These are phyloP conservation scores for Discoglossus pictus DNA, from an alignment of 2,797 vertebrate species.

Conservation along the genomic window DNA sequence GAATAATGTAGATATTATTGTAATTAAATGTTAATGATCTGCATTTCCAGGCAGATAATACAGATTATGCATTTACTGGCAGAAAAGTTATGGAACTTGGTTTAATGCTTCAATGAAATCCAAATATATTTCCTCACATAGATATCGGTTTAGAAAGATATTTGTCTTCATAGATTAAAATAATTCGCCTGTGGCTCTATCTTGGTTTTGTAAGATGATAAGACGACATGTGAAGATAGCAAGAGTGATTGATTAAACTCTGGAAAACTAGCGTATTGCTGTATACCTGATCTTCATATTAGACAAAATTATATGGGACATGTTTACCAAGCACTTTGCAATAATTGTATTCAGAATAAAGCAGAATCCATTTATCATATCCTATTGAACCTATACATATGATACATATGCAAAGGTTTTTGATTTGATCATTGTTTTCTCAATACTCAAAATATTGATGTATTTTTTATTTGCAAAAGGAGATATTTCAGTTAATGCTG, in stretches of 20 bases:
- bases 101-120: slow-evolving; percentile 36
- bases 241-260: slow-evolving; percentile 33
- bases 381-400: too few species aligned
- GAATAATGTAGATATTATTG: slow-evolving; percentile 29
- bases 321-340: not conserved
- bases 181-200: slow-evolving; percentile 28
- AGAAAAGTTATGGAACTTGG: slow-evolving; percentile 28
- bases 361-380: too few species aligned
- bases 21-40: slow-evolving; percentile 52
- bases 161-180: slow-evolving; percentile 38
- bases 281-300: slow-evolving; percentile 3
- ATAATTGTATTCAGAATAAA: slow-evolving; percentile 28
- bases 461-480: too few species aligned
- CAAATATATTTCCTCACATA: slow-evolving; percentile 36
- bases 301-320: not conserved
- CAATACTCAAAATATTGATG: too few species aligned
- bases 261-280: not conserved
- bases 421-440: too few species aligned
- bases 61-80: slow-evolving; percentile 17
- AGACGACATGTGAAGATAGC: slow-evolving; percentile 14
- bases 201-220: slow-evolving; percentile 19
- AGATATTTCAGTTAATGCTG: too few species aligned
- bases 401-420: too few species aligned
- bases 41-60: slow-evolving; percentile 33
- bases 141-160: slow-evolving; percentile 36